Conservation (phyloP, 2,797 vertebrate species). For the Tenualosa thibaudeaui region DNA sequence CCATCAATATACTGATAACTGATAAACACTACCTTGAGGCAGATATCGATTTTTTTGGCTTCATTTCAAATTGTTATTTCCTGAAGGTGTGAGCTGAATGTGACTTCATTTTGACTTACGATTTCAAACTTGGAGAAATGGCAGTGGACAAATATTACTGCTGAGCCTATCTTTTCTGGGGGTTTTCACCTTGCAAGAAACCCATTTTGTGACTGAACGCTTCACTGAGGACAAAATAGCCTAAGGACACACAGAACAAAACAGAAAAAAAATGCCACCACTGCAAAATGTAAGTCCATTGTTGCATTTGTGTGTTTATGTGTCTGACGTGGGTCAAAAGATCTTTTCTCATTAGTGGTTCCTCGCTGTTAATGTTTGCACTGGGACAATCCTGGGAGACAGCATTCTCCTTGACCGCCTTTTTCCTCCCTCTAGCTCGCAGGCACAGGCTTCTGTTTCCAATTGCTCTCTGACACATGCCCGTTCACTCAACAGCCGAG, state of each 20-base stretch:
- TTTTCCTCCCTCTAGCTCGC: slow-evolving; percentile 47
- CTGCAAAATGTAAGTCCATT: slow-evolving; percentile 14
- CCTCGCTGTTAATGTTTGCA: slow-evolving; percentile 29
- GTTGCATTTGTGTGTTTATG: slow-evolving; percentile 25
- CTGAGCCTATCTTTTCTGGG: slow-evolving; percentile 1
- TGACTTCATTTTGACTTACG: slow-evolving; percentile 18
- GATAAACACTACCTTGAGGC: neutral
- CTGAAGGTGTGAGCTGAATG: neutral
- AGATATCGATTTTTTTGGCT: neutral
- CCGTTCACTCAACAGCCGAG: slow-evolving; percentile 16
- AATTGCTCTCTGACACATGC: slow-evolving; percentile 45
- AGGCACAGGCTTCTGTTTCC: slow-evolving; percentile 30
- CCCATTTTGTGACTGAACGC: slow-evolving; percentile 5
- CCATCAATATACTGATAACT: neutral
- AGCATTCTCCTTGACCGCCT: slow-evolving; percentile 70
- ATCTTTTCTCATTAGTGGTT: slow-evolving; percentile 15
- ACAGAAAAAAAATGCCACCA: neutral
- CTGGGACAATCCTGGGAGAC: slow-evolving; percentile 41
- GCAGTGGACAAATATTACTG: slow-evolving; percentile 16
- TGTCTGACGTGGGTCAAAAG: slow-evolving; percentile 11
- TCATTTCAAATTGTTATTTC: neutral
- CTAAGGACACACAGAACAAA: neutral
- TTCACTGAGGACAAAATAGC: neutral
- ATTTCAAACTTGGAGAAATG: slow-evolving; percentile 20
- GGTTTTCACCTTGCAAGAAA: slow-evolving; percentile 15